Base-by-base conservation (phyloP, 2,888 invertebrate species). In the Prosapia bicincta region DNA sequence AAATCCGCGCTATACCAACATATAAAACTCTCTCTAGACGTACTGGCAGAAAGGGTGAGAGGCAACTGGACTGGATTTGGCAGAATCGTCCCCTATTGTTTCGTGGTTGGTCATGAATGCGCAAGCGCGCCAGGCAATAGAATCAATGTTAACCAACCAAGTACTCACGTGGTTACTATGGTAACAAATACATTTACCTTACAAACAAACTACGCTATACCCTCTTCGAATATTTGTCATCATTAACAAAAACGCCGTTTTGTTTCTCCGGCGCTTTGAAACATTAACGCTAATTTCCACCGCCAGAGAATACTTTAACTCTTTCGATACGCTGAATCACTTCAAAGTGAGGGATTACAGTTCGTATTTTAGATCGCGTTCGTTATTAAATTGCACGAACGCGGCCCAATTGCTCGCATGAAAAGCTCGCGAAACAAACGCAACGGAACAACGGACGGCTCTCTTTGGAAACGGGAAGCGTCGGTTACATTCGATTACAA, bases 21-120 rank as follows among this genome's bases (percentile, higher is more conserved):
- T n/a, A n/a, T n/a, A n/a, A n/a, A n/a, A n/a, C n/a, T n/a, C n/a
- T n/a, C n/a, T n/a, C n/a, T n/a, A n/a, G n/a, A n/a, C n/a, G n/a
- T n/a, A 30, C n/a, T 69, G 5, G 26, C 26, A 54, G 65, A 38
- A 54, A 66, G 74, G 28, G 65, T 24, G 24, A 65, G 74, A 54
- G 69, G 71, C 71, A 28, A 65, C 32, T 67, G 71, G 23, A 71
- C 71, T 71, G 5, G 38, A 38, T 75, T 71, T 71, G 76, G 69
- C 76, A 68, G 54, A 54, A 54, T n/a, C 54, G n/a, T 20, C 54
- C 78, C 78, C 78, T 76, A 78, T 78, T 78, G 78, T 78, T 78
- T 76, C 66, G 71, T 77, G 78, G 78, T 78, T 78, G 78, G 78
- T 71, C 74, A 73, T 74, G 74, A 71, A 66, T 71, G 66, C 72